phyloP scores from a whole-genome alignment of 2,888 invertebrate species.

The Pyralis farinalis region DNA sequence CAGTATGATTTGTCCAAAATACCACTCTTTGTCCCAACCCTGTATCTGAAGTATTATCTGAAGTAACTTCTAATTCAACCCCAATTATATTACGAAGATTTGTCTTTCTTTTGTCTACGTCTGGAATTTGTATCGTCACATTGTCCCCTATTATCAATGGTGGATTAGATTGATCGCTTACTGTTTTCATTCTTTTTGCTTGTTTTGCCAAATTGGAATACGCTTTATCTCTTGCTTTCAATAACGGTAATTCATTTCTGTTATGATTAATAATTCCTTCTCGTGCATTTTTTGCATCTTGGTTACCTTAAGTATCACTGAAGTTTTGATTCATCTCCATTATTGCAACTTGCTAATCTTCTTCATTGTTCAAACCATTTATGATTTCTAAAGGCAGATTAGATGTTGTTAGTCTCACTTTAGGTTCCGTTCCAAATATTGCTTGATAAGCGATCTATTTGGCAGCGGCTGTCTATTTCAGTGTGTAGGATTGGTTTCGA shows the following conservation, averaged over 20 bases:
- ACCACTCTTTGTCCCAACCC: neutral
- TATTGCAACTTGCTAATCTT: slow-evolving; percentile 10
- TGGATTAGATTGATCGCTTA: slow-evolving; percentile 10
- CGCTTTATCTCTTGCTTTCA: slow-evolving; percentile 6
- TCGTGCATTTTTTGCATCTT: too few species aligned
- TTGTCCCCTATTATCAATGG: neutral
- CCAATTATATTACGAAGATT: slow-evolving; percentile 10
- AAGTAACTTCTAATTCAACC: slow-evolving; percentile 4
- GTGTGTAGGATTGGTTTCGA: too few species aligned
- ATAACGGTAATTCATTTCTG: slow-evolving; percentile 9
- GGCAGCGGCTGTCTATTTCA: too few species aligned
- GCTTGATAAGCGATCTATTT: too few species aligned
- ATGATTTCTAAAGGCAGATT: slow-evolving; percentile 12
- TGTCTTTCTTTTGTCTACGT: slow-evolving; percentile 11
- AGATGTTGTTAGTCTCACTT: slow-evolving; percentile 18
- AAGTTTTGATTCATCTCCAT: slow-evolving; percentile 7
- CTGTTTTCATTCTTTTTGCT: slow-evolving; percentile 9
- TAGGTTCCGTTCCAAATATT: slow-evolving; percentile 26
- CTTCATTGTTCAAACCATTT: slow-evolving; percentile 8
- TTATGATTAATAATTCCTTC: neutral
- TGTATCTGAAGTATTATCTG: slow-evolving; percentile 7
- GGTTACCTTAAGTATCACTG: too few species aligned
- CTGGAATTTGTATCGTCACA: slow-evolving; percentile 12
- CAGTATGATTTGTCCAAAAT: slow-evolving; percentile 7
- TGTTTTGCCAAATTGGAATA: slow-evolving; percentile 7